Evolutionary conservation across 2,113 vertebrate species (phyloP), one percentile per base, ranked within the genome.

Genomic region (Phrynosoma blainvillii): DNA sequence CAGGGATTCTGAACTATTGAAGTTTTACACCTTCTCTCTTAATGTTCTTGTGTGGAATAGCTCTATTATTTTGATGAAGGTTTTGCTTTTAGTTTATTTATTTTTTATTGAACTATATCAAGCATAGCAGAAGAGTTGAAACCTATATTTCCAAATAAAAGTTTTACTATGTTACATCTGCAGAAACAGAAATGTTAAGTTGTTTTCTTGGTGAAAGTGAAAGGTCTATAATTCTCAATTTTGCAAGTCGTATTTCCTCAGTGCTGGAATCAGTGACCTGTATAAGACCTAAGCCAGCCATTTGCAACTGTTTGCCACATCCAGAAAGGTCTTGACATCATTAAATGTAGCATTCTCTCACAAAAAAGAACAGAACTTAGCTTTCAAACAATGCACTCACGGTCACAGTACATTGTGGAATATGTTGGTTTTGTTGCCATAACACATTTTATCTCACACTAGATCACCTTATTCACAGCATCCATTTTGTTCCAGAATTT

Each of bases 321-420:
- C 25, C 30, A 25, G 20, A 82, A 87, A 87, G 79, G 59, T 82
- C 40, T 23, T 75, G 59, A 36, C 79, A 75, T 62, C 70, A 87
- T 87, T 82, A 87, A 87, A 82, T 66, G 30, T 82, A 82, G 80
- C 47, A 82, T 75, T 32, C 40, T 74, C 68, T 87, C 79, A 74
- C 86, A 65, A 75, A 82, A 36, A 82, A 65, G 68, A 87, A 82
- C 32, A 23, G 54, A 36, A 75, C 27, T 59, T 62, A 40, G 36
- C 25, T 65, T 75, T 82, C 32, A 25, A 82, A 74, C 56, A 82
- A 75, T 52, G 32, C 16, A 66, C 7, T 6, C 21, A 82, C 32
- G n/a, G 59, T 16, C 73, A 82, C 30, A 12, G 1, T 52, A 36
- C 75, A 32, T 5, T 18, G 21, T 3, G 47, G 40, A 25, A 65